Base-by-base conservation (phyloP, 2,797 vertebrate species). In the Lophius americanus region DNA sequence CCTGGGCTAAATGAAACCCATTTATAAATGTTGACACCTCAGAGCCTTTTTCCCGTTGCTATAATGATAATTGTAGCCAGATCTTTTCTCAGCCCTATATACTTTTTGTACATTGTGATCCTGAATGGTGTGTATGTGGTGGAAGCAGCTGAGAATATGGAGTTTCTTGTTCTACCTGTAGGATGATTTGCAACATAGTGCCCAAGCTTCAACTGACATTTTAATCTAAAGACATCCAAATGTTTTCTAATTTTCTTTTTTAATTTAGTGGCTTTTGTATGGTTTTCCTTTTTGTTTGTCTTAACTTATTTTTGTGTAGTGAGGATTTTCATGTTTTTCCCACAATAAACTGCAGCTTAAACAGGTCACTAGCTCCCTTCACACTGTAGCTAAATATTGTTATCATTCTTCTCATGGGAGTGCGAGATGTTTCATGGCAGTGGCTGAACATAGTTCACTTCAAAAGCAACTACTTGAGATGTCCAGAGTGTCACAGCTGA, bases 341-440 rank as follows among this genome's bases (percentile, higher is more conserved):
- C 49, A 53, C 51, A 65, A 68, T 60, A 64, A 41, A 36, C 42
- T 64, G 11, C 41, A 41, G 64, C 13, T 32, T 35, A 63, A 60
- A 37, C 51, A 63, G 73, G 38, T 70, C 68, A 71, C 41, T n/a
- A 59, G 43, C 50, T 65, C 43, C 70, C 42, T 72, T 81, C 73
- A 78, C 82, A 68, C 79, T 64, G 51, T 7, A 47, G 79, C 67
- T 78, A 75, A 76, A 85, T 70, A 64, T 78, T 13, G 23, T n/a
- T 63, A 63, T 57, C 59, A 70, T 80, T 80, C 75, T 82, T 81
- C 66, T 82, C 85, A 63, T 14, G 41, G 36, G 43, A 41, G 78
- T 84, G 85, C 84, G 81, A 89, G 73, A 83, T 79, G 81, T 87
- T 81, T 78, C 81, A 64, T 2, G 55, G 41, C 37, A 39, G 76